Conservation (phyloP, 2,113 vertebrate genomes). For the Thryonomys swinderianus region DNA sequence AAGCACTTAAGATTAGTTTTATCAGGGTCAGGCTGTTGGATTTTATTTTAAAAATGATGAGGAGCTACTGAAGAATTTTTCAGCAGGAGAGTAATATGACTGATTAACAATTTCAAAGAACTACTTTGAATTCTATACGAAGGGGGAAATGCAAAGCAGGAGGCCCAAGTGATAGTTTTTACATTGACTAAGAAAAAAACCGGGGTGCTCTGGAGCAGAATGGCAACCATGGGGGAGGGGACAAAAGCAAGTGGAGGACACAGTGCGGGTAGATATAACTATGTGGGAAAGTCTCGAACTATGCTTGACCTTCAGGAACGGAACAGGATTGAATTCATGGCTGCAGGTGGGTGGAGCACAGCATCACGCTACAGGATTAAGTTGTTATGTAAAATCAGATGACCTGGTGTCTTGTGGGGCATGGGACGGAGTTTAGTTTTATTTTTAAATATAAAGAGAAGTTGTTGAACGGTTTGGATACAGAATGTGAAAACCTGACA, state of each 20-base stretch:
- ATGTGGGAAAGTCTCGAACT: not conserved
- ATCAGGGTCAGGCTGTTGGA: not conserved
- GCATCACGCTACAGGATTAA: not conserved
- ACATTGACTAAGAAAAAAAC: not conserved
- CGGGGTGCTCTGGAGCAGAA: not conserved
- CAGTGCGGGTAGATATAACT: not conserved
- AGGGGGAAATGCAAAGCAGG: not conserved
- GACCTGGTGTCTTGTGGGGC: not conserved
- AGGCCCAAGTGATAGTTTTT: not conserved
- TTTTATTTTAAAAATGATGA: slow-evolving; percentile 19
- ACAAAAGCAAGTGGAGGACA: not conserved
- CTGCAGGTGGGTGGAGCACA: not conserved
- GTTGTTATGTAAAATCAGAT: not conserved
- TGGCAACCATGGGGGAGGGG: not conserved
- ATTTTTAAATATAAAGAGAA: not conserved
- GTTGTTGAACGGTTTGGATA: not conserved
- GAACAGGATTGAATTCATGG: not conserved
- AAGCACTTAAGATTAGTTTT: not conserved
- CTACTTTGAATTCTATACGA: not conserved
- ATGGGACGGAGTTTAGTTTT: not conserved
- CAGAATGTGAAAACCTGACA: not conserved
- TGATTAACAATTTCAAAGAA: not conserved
- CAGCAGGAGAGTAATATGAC: not conserved
- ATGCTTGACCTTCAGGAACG: not conserved
- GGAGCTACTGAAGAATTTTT: not conserved